phyloP scores from a whole-genome alignment of 2,113 vertebrate species.

The Gasterosteus nipponicus region DNA sequence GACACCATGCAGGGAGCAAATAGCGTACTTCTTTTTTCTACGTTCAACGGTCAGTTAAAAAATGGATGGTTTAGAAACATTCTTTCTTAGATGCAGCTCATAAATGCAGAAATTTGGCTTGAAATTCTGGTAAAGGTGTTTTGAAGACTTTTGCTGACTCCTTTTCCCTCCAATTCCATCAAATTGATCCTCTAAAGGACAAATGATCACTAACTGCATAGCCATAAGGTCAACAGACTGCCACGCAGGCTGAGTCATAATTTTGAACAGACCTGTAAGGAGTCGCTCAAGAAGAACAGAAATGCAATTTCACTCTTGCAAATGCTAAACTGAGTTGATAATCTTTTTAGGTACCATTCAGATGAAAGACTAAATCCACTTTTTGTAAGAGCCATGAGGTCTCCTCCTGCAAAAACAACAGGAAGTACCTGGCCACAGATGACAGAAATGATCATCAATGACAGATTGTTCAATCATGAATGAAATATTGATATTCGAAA shows the following conservation, averaged over 20 bases:
- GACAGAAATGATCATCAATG: neutral
- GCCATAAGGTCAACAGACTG: neutral
- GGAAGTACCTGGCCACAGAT: constrained; percentile 1
- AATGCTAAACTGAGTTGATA: neutral
- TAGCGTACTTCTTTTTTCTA: neutral
- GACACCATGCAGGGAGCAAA: constrained; percentile 3
- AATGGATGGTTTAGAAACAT: neutral
- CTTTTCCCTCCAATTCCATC: neutral
- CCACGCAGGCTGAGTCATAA: neutral
- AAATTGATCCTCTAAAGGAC: neutral
- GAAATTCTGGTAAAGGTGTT: neutral
- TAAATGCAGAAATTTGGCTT: neutral
- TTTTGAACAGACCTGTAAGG: constrained; percentile 1
- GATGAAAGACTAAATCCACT: neutral
- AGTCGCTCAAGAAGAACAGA: neutral
- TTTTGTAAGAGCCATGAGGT: neutral
- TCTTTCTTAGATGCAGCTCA: neutral
- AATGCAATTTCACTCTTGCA: neutral
- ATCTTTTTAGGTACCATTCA: neutral
- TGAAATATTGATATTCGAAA: neutral
- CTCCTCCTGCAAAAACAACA: neutral
- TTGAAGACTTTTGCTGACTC: neutral
- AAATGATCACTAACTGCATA: neutral
- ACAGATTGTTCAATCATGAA: neutral
- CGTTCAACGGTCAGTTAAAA: constrained; percentile 2